These are phyloP conservation scores for Siniperca knerii DNA, from an alignment of 2,113 vertebrate species.

Conservation along the genomic window DNA sequence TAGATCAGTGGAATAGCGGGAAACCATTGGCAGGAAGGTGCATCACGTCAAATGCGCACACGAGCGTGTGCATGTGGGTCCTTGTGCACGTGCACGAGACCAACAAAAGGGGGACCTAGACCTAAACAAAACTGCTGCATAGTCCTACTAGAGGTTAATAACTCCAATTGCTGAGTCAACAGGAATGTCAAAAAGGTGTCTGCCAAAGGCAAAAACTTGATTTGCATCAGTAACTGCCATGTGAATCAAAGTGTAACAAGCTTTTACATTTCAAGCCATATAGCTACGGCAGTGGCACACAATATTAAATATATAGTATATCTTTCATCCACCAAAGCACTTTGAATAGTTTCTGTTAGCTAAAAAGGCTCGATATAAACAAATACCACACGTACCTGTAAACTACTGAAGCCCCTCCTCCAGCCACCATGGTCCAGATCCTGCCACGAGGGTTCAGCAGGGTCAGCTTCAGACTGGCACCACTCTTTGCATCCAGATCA, in stretches of 20 bases:
- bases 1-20: background rate
- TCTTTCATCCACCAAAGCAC: background rate
- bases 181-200: too few species aligned
- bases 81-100: background rate
- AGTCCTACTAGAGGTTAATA: background rate
- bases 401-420: slow-evolving; percentile 97
- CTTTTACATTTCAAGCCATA: background rate
- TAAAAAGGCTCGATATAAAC: background rate
- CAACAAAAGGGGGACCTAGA: background rate
- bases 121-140: background rate
- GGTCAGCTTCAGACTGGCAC: slow-evolving; percentile 96
- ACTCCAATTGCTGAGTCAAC: too few species aligned
- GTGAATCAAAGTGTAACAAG: background rate
- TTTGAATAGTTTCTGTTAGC: background rate
- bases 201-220: background rate
- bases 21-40: background rate
- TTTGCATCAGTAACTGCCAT: background rate
- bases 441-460: slow-evolving; percentile 94
- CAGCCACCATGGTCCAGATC: slow-evolving; percentile 99
- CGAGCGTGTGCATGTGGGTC: background rate
- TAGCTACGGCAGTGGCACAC: background rate
- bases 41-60: background rate
- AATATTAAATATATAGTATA: background rate
- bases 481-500: slow-evolving; percentile 97
- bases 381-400: slow-evolving; percentile 88